phyloP scores from a whole-genome alignment of 2,888 invertebrate genomes.

The Philonicus albiceps region DNA sequence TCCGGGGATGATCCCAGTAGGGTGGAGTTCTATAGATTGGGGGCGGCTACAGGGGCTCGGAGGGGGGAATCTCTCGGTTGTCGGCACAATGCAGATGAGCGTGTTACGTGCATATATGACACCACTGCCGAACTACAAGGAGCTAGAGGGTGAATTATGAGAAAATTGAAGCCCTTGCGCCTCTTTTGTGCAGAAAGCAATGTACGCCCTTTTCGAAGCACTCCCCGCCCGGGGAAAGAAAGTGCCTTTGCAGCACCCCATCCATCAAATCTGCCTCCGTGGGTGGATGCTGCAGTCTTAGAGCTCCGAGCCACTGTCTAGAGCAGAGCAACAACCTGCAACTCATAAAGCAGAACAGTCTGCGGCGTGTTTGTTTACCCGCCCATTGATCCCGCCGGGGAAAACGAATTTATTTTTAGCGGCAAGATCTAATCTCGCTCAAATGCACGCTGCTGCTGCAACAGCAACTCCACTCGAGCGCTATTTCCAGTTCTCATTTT shows the following conservation, averaged over 20 bases:
- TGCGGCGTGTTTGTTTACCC: not conserved
- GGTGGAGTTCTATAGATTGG: no score
- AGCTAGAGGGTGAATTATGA: conserved; percentile 16
- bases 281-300: not conserved
- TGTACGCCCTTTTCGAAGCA: not conserved
- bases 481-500: conserved; percentile 13
- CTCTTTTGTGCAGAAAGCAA: conserved; percentile 5
- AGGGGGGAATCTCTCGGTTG: not conserved
- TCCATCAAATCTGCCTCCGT: not conserved
- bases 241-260: not conserved
- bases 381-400: not conserved
- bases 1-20: not conserved
- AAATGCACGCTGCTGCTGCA: not conserved
- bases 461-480: not conserved
- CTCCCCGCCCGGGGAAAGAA: not conserved
- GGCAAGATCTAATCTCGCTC: conserved; percentile 5
- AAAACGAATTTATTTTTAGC: conserved; percentile 26
- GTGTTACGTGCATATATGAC: conserved; percentile 5
- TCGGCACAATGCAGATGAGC: not conserved
- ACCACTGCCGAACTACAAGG: not conserved
- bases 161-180: conserved; percentile 19
- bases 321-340: conserved; percentile 16
- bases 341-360: not conserved
- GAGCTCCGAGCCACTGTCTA: not conserved
- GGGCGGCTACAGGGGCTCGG: not conserved